Evolutionary conservation across 1,140 invertebrate genomes (phyloP).

Genomic region (Drosophila athabasca): DNA sequence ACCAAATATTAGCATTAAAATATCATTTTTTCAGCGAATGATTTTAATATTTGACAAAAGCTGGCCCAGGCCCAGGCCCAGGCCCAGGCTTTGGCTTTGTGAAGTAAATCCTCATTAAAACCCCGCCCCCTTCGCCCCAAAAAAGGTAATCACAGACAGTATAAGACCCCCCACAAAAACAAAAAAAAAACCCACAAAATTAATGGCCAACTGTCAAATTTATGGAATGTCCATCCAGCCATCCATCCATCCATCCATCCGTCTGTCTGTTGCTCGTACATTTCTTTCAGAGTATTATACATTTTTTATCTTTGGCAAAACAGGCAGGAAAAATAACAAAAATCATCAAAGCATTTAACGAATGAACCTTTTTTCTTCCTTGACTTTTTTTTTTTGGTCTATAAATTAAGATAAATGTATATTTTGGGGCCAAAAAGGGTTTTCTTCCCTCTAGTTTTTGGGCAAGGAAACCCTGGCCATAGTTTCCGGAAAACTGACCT

Average conservation of each 20-base stretch:
- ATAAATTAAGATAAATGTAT: constrained; percentile 25
- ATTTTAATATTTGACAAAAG: constrained; percentile 32
- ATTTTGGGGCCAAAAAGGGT: no score
- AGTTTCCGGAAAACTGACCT: no score
- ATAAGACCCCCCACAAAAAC: not conserved
- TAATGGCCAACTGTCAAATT: constrained; percentile 53
- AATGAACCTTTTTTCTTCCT: not conserved
- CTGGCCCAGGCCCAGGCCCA: constrained; percentile 22
- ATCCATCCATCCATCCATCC: no score
- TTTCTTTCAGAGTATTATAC: constrained; percentile 27
- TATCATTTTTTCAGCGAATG: constrained; percentile 36
- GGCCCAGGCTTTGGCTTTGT: constrained; percentile 22
- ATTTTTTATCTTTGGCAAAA: constrained; percentile 28
- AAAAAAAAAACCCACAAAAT: constrained; percentile 23
- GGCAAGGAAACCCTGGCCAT: no score
- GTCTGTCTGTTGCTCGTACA: constrained; percentile 23
- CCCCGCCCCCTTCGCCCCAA: no score
- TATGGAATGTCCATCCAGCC: constrained; percentile 15
- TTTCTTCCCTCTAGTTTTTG: no score
- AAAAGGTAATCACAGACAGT: constrained; percentile 48
- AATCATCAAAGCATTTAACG: constrained; percentile 56
- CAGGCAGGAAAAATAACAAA: constrained; percentile 28
- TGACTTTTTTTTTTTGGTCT: not conserved
- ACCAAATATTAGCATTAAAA: constrained; percentile 48
- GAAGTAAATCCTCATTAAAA: constrained; percentile 35